Conservation (phyloP, 2,113 vertebrate species). For the Tragelaphus imberbis region DNA sequence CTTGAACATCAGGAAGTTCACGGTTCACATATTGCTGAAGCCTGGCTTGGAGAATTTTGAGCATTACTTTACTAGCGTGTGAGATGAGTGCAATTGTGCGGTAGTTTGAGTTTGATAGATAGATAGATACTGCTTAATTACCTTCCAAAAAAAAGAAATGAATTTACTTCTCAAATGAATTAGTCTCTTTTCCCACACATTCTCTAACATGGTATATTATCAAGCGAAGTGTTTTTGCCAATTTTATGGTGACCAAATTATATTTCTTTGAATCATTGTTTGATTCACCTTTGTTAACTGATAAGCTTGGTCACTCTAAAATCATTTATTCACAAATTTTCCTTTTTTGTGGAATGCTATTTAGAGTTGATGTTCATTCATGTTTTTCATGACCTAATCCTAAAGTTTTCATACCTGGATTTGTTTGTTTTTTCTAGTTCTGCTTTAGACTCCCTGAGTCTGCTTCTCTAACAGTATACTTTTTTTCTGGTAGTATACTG, state of each 20-base stretch:
- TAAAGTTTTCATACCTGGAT: background rate
- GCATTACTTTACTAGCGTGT: too few species aligned
- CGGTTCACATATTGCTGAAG: too few species aligned
- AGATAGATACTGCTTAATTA: background rate
- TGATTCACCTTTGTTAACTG: background rate
- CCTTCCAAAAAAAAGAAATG: background rate
- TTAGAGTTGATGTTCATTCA: background rate
- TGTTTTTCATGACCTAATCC: background rate
- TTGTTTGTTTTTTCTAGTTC: background rate
- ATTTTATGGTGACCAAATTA: background rate
- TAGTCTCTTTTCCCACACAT: background rate
- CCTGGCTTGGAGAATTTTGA: too few species aligned
- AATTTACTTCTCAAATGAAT: background rate
- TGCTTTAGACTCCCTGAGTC: background rate
- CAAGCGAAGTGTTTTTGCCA: background rate
- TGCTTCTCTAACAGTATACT: background rate
- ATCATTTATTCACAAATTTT: background rate
- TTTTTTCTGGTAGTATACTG: background rate
- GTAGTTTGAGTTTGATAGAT: background rate
- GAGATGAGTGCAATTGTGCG: too few species aligned
- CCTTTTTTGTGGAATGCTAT: background rate
- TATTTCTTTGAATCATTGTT: background rate
- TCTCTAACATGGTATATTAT: background rate
- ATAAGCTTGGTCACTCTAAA: background rate
- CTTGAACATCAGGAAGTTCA: too few species aligned